phyloP scores from a whole-genome alignment of 2,888 invertebrate genomes.

The Acrobasis suavella region DNA sequence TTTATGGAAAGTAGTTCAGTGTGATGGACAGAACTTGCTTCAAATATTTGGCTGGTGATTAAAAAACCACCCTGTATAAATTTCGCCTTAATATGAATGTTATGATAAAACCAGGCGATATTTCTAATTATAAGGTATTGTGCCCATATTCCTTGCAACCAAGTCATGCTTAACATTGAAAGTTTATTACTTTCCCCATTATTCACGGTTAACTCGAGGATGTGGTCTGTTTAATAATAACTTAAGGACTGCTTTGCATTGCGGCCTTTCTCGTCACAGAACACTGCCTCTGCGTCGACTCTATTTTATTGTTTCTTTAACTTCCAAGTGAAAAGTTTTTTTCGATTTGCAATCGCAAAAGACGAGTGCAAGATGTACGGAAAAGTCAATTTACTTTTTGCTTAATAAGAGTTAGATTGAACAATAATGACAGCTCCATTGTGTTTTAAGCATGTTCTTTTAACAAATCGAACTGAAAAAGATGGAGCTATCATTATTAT shows the following conservation, averaged over 20 bases:
- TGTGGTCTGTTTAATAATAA: constrained; percentile 20
- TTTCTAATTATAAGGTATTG: no score
- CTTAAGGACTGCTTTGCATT: constrained; percentile 4
- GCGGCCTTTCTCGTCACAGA: constrained; percentile 8
- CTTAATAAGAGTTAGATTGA: background rate
- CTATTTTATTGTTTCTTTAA: constrained; percentile 12
- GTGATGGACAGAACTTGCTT: no score
- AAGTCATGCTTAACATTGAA: constrained; percentile 1
- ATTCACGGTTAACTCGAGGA: background rate
- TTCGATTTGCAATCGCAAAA: background rate
- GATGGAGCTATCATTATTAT: no score
- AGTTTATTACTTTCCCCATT: constrained; percentile 1
- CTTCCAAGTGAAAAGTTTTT: constrained; percentile 11
- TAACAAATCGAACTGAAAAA: no score
- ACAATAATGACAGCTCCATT: background rate
- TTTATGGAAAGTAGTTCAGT: no score
- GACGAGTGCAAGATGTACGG: background rate
- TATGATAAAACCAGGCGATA: no score
- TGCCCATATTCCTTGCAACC: background rate
- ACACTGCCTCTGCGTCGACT: constrained; percentile 4
- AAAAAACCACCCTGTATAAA: no score
- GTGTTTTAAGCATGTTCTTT: background rate
- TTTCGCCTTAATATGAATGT: no score
- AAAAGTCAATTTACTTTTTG: background rate
- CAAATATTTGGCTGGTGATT: no score